These are phyloP conservation scores for Gandaritis pyraliata DNA, from an alignment of 2,888 invertebrate species.

Conservation along the genomic window DNA sequence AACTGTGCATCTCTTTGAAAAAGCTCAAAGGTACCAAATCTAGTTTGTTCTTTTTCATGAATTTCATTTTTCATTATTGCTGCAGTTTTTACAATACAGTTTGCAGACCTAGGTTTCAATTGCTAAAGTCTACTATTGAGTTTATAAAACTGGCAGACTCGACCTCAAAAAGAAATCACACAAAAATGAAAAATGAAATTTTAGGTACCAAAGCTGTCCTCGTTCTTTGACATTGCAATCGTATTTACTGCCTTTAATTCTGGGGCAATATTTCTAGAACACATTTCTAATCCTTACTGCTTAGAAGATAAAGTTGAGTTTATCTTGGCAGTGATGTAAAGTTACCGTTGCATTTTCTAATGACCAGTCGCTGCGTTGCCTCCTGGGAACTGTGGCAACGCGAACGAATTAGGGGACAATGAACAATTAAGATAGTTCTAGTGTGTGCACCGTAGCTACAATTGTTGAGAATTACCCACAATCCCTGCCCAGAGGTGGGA, in stretches of 20 bases:
- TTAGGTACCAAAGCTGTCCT: constrained; percentile 25
- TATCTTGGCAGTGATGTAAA: constrained; percentile 6
- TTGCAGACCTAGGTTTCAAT: not conserved
- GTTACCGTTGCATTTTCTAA: constrained; percentile 41
- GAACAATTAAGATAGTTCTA: constrained; percentile 57
- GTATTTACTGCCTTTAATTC: constrained; percentile 47
- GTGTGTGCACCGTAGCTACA: constrained; percentile 39
- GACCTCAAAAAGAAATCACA: constrained; percentile 14
- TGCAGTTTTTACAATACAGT: not conserved
- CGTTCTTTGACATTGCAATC: constrained; percentile 36
- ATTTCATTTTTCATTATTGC: not conserved
- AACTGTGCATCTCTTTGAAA: no score
- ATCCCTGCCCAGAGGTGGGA: constrained; percentile 2
- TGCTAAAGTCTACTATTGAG: not conserved
- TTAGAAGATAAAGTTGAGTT: constrained; percentile 22
- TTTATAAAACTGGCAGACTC: constrained; percentile 10
- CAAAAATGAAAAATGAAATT: constrained; percentile 11
- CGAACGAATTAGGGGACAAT: constrained; percentile 63
- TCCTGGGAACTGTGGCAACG: constrained; percentile 53
- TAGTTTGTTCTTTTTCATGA: no score
- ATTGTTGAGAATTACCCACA: constrained; percentile 42
- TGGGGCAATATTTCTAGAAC: constrained; percentile 15
- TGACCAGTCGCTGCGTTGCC: constrained; percentile 49
- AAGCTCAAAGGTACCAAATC: no score
- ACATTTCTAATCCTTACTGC: constrained; percentile 2